These are phyloP conservation scores for Stegodyphus mimosarum DNA, from an alignment of 1,140 invertebrate genomes.

Conservation along the genomic window DNA sequence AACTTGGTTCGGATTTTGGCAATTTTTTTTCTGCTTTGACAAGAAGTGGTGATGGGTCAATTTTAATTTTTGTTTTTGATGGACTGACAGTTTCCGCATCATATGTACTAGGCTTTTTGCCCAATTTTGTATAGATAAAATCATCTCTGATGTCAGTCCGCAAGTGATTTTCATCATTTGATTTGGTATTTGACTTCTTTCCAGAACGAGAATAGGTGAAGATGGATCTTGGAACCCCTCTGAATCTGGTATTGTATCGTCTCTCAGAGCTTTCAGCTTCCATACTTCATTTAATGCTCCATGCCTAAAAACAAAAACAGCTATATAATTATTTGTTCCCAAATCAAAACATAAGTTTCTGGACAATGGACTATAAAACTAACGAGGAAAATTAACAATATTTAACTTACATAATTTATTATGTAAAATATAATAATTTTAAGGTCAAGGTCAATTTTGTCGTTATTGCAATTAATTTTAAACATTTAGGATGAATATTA, in stretches of 20 bases:
- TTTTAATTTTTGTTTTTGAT: conserved; percentile 46
- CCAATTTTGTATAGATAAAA: conserved; percentile 56
- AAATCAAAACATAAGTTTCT: not conserved
- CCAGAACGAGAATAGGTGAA: conserved; percentile 47
- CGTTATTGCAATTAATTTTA: too few species aligned
- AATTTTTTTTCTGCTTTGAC: conserved; percentile 31
- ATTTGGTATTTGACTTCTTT: conserved; percentile 50
- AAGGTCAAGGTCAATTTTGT: too few species aligned
- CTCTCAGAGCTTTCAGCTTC: conserved; percentile 53
- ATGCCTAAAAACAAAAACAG: conserved; percentile 29
- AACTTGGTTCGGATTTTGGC: conserved; percentile 19
- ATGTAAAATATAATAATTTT: too few species aligned
- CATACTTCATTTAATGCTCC: conserved; percentile 57
- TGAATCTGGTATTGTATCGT: conserved; percentile 54
- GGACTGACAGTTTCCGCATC: conserved; percentile 15
- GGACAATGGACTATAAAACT: too few species aligned
- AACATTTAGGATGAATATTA: too few species aligned
- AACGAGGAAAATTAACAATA: not conserved
- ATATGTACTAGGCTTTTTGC: conserved; percentile 40
- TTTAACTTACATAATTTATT: not conserved
- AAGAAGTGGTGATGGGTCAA: not conserved
- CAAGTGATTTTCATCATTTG: conserved; percentile 36
- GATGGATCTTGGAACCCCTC: conserved; percentile 51
- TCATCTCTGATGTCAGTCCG: conserved; percentile 47
- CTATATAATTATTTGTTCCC: not conserved